Conservation (phyloP, 2,888 invertebrate genomes). For the Drosophila pseudotalamancana region DNA sequence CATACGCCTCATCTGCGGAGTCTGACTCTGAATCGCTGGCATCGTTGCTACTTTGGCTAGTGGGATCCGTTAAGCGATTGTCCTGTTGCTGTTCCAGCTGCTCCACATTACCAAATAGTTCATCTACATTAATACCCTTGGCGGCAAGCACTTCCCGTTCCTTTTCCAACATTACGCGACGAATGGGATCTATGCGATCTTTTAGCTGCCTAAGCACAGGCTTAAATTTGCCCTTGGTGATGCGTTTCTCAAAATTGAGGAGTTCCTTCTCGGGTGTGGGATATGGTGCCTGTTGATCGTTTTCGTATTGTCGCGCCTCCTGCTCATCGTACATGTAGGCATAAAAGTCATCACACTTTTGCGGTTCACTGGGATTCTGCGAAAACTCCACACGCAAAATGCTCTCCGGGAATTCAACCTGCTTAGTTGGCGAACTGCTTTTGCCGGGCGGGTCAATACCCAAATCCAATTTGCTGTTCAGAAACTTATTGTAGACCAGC, state of each 20-base stretch:
- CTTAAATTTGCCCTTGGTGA: conserved; percentile 83
- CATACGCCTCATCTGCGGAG: conserved; percentile 74
- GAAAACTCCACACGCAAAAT: conserved; percentile 81
- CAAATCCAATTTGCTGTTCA: conserved; percentile 77
- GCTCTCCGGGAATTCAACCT: conserved; percentile 78
- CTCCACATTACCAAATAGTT: conserved; percentile 68
- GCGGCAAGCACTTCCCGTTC: conserved; percentile 81
- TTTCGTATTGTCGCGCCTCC: conserved; percentile 59
- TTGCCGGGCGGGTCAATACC: conserved; percentile 21
- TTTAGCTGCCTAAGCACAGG: conserved; percentile 83
- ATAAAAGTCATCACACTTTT: conserved; percentile 82
- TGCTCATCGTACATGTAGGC: conserved; percentile 83
- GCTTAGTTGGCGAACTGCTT: conserved; percentile 21
- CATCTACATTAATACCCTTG: conserved; percentile 83
- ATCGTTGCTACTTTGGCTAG: conserved; percentile 28
- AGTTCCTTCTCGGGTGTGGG: conserved; percentile 77
- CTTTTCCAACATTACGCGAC: conserved; percentile 82
- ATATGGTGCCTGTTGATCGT: conserved; percentile 55
- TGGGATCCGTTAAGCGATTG: conserved; percentile 47
- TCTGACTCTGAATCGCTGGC: conserved; percentile 53
- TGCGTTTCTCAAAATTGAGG: conserved; percentile 82
- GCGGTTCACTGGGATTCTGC: conserved; percentile 68
- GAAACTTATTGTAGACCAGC: conserved; percentile 83
- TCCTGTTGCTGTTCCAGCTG: conserved; percentile 45
- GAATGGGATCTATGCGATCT: conserved; percentile 83